Conservation (phyloP, 2,113 vertebrate species). For the Chiloscyllium plagiosum region DNA sequence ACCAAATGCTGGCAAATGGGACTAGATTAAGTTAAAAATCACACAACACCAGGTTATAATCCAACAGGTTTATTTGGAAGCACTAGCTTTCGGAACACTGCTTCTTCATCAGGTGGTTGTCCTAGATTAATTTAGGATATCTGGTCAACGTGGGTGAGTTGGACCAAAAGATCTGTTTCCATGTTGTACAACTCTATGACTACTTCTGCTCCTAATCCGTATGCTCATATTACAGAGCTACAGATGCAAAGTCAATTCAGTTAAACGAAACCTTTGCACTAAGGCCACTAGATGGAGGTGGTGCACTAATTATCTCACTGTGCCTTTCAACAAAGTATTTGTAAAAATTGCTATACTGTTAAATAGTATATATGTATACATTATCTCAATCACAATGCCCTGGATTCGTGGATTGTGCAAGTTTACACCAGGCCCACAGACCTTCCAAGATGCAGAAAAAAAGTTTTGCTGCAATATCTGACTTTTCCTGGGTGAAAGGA, state of each 20-base stretch:
- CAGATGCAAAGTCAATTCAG: not conserved
- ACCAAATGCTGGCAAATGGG: no score
- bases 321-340: not conserved
- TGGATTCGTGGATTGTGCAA: not conserved
- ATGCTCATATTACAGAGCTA: not conserved
- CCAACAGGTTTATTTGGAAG: no score
- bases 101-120: no score
- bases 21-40: no score
- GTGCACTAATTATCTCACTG: not conserved
- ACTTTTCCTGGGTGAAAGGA: no score
- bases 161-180: no score
- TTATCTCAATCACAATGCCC: not conserved
- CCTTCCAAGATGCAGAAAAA: not conserved
- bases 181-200: no score
- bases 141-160: no score
- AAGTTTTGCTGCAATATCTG: not conserved
- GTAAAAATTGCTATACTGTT: not conserved
- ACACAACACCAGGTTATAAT: no score
- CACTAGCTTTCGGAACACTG: no score
- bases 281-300: constrained; percentile 26
- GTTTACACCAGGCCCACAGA: not conserved
- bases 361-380: not conserved
- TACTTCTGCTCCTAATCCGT: no score
- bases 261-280: not conserved
- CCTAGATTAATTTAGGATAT: no score